Conservation (phyloP, 1,140 invertebrate species). For the Harlomillsia oculata region DNA sequence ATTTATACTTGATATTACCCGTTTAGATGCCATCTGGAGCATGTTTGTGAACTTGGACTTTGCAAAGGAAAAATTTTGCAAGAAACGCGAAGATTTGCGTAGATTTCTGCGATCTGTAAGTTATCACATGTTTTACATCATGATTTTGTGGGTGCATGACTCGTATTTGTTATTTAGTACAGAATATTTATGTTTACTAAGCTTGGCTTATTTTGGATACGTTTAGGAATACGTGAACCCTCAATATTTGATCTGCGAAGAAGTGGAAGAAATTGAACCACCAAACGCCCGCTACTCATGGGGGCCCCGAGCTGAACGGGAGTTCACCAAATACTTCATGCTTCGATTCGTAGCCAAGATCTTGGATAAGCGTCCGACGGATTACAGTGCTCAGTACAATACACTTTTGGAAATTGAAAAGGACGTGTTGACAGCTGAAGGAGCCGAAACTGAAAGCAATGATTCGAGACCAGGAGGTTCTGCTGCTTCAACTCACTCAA, state of each 20-base stretch:
- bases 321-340: constrained; percentile 26
- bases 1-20: too few relatives aligned
- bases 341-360: constrained; percentile 27
- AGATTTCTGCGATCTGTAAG: constrained; percentile 28
- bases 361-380: too few relatives aligned
- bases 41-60: not conserved
- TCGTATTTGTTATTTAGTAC: too few relatives aligned
- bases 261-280: constrained; percentile 11
- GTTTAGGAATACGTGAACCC: constrained; percentile 24
- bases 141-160: too few relatives aligned
- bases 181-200: not conserved
- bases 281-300: constrained; percentile 17
- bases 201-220: not conserved
- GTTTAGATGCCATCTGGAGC: constrained; percentile 15
- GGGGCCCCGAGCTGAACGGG: constrained; percentile 27
- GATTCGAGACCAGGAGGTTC: too few relatives aligned
- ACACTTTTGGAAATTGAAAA: too few relatives aligned
- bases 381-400: too few relatives aligned
- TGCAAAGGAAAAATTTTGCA: not conserved
- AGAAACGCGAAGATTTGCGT: constrained; percentile 15
- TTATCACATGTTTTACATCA: not conserved
- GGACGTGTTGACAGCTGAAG: too few relatives aligned
- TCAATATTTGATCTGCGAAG: constrained; percentile 16
- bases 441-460: too few relatives aligned
- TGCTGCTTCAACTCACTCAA: too few relatives aligned